These are phyloP conservation scores for Orthosia incerta DNA, from an alignment of 2,888 invertebrate species.

Conservation along the genomic window DNA sequence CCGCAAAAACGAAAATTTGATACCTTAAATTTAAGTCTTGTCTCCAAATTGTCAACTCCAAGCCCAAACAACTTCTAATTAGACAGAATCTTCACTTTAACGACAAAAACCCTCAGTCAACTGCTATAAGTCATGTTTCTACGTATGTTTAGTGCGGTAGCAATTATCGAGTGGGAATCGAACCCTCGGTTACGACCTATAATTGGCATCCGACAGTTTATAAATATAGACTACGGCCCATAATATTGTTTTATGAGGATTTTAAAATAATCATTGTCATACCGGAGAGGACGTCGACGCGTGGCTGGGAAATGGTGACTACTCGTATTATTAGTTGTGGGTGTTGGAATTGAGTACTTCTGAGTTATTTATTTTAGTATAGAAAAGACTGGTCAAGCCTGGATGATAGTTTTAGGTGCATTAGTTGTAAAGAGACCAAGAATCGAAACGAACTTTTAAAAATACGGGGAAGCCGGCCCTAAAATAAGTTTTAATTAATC, in stretches of 20 bases:
- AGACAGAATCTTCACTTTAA: conserved; percentile 45
- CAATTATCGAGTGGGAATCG: conserved; percentile 88
- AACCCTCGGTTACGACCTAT: conserved; percentile 86
- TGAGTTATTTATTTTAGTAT: neutral
- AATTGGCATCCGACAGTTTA: conserved; percentile 86
- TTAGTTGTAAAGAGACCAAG: too few species aligned
- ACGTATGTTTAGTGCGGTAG: conserved; percentile 72
- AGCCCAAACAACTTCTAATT: conserved; percentile 47
- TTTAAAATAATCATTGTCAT: conserved; percentile 88
- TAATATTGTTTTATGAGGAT: conserved; percentile 86
- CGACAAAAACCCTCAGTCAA: conserved; percentile 39
- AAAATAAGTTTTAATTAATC: too few species aligned
- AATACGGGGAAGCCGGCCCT: too few species aligned
- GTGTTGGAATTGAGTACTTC: conserved; percentile 12
- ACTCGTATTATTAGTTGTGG: conserved; percentile 24
- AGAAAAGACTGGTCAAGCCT: neutral
- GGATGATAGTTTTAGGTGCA: neutral
- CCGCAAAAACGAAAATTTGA: neutral
- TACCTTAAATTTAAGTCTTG: neutral
- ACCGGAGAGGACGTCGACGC: conserved; percentile 73
- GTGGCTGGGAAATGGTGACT: conserved; percentile 37
- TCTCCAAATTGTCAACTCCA: conserved; percentile 26
- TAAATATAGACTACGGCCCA: conserved; percentile 83
- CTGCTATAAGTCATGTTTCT: conserved; percentile 59
- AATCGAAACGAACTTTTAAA: too few species aligned